A percentile compares a stretch with the other conserved stretches of the same genome.
Conservation (phyloP, 1,140 invertebrate species). For the Drosophila tropicalis region DNA sequence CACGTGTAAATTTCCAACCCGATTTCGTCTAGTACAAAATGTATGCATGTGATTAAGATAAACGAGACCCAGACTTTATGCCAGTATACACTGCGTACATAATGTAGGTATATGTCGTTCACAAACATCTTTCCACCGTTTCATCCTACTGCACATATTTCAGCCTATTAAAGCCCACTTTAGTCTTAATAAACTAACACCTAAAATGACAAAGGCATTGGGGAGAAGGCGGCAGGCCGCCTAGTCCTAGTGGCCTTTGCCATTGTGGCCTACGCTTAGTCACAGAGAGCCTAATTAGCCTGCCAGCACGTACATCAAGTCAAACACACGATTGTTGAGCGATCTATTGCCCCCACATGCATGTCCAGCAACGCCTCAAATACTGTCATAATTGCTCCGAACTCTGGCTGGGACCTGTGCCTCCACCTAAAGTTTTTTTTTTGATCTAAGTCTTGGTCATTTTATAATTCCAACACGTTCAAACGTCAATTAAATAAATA, state of each 20-base stretch:
- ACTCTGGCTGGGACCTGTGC: not conserved
- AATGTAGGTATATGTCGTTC: not conserved
- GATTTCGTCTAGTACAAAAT: no score
- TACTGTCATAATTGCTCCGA: conserved; percentile 71
- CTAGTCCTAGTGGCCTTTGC: not conserved
- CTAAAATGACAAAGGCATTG: conserved; percentile 36
- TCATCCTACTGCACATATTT: conserved; percentile 50
- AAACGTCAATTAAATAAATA: conserved; percentile 81
- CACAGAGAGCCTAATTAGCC: conserved; percentile 60
- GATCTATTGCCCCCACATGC: conserved; percentile 76
- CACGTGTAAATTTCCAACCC: no score
- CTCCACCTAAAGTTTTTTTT: not conserved
- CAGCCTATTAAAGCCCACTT: conserved; percentile 62
- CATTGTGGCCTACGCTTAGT: not conserved
- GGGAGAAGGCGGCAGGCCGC: conserved; percentile 19
- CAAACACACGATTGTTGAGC: conserved; percentile 56
- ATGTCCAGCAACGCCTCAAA: conserved; percentile 75
- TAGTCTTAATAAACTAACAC: conserved; percentile 76
- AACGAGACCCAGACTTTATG: no score
- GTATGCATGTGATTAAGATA: no score
- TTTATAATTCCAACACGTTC: conserved; percentile 79
- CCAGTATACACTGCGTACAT: not conserved
- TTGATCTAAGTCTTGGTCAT: conserved; percentile 48
- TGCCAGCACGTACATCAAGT: conserved; percentile 70
- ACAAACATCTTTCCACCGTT: conserved; percentile 6